Evolutionary conservation across 2,797 vertebrate genomes (phyloP).

Genomic region (Sarcoramphus papa): DNA sequence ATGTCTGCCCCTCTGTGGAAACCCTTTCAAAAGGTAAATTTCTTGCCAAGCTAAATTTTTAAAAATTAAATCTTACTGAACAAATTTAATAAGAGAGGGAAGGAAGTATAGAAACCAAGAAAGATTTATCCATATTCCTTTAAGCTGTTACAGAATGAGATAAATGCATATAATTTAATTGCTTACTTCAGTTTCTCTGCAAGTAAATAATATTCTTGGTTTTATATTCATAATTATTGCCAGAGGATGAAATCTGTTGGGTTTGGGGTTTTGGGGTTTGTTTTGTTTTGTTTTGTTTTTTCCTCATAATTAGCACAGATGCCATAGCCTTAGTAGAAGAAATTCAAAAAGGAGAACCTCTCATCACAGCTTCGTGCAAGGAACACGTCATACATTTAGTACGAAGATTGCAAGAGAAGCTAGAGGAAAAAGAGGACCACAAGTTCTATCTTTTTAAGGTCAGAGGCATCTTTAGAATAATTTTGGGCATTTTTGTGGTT

Average conservation of each 20-base stretch:
- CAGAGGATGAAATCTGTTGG: background rate
- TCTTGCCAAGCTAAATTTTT: background rate
- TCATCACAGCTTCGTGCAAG: conserved; percentile 82
- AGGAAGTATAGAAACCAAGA: background rate
- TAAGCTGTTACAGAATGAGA: background rate
- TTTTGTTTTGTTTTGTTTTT: background rate
- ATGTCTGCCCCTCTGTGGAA: background rate
- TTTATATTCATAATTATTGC: background rate
- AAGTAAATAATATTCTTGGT: background rate
- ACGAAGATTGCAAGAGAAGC: conserved; percentile 85
- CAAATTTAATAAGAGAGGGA: background rate
- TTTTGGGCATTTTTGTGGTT: background rate
- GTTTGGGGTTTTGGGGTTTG: background rate
- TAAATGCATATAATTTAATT: background rate
- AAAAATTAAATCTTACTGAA: background rate
- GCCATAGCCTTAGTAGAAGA: conserved; percentile 80
- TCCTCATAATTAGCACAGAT: conserved; percentile 75
- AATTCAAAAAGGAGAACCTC: conserved; percentile 83
- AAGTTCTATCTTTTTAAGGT: conserved; percentile 90
- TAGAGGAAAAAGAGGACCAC: conserved; percentile 78
- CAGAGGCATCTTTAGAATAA: conserved; percentile 4
- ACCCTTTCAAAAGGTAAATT: background rate
- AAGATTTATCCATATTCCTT: background rate
- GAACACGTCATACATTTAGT: conserved; percentile 85
- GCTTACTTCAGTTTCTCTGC: background rate